phyloP scores from a whole-genome alignment of 2,888 invertebrate genomes.

The Lasioglossum marginatum region DNA sequence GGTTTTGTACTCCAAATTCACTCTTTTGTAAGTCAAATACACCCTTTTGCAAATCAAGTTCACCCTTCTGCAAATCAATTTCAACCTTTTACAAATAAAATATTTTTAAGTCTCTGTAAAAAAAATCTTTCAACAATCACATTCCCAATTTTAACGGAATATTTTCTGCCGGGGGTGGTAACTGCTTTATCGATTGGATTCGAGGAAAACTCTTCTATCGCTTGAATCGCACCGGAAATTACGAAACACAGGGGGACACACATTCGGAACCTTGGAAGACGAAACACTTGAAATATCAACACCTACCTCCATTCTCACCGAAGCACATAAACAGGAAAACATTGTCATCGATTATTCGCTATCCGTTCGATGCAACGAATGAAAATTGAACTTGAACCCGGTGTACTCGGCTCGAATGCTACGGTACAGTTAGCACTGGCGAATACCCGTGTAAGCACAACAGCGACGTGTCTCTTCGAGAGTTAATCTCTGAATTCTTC shows the following conservation, averaged over 20 bases:
- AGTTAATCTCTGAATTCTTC: conserved; percentile 16
- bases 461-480: conserved; percentile 18
- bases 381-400: conserved; percentile 26
- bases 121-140: not conserved
- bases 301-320: conserved; percentile 83
- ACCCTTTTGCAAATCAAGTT: too few species aligned
- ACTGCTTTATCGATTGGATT: not conserved
- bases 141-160: not conserved
- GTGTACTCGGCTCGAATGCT: conserved; percentile 72
- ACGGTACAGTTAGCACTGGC: conserved; percentile 68
- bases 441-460: conserved; percentile 62
- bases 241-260: not conserved
- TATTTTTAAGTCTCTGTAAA: too few species aligned
- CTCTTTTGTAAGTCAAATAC: too few species aligned
- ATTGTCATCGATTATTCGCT: conserved; percentile 67
- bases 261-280: not conserved
- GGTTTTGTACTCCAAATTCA: too few species aligned
- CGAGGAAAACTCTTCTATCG: not conserved
- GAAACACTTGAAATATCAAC: conserved; percentile 17
- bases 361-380: conserved; percentile 32
- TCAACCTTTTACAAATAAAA: too few species aligned
- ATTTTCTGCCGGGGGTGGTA: not conserved
- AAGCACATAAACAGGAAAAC: conserved; percentile 82
- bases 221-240: too few species aligned
- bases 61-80: too few species aligned